Conservation (phyloP, 2,797 vertebrate species). For the Antrozous pallidus region DNA sequence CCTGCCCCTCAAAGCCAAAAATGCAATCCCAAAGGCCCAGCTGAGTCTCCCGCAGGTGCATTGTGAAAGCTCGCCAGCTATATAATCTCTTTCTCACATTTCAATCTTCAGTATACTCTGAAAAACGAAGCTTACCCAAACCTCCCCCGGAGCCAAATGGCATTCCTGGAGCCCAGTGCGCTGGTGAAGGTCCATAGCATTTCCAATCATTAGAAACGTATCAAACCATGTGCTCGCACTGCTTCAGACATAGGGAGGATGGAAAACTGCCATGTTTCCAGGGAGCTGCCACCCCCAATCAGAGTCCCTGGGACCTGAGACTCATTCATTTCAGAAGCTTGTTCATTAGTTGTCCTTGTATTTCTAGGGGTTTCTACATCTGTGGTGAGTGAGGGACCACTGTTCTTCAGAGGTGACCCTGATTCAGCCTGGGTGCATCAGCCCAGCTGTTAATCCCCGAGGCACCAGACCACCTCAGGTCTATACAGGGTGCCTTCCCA, state of each 20-base stretch:
- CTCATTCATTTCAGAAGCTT: neutral
- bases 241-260: neutral
- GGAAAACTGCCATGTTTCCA: neutral
- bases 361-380: neutral
- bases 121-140: neutral
- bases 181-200: neutral
- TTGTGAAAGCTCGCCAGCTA: neutral
- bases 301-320: neutral
- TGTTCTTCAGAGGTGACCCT: neutral
- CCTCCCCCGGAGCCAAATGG: neutral
- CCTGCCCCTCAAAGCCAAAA: neutral
- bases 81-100: constrained; percentile 5
- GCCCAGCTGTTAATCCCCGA: neutral
- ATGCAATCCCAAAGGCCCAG: neutral
- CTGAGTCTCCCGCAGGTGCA: neutral
- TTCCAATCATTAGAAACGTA: neutral
- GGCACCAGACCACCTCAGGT: neutral
- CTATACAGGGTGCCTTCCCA: neutral
- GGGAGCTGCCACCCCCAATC: neutral
- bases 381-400: neutral
- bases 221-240: neutral
- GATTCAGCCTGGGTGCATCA: neutral
- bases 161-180: neutral
- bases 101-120: neutral
- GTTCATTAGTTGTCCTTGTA: neutral